A percentile compares a stretch with the other conserved stretches of the same genome.
phyloP scores from a whole-genome alignment of 2,888 invertebrate genomes.

The Hetaerina titia region DNA sequence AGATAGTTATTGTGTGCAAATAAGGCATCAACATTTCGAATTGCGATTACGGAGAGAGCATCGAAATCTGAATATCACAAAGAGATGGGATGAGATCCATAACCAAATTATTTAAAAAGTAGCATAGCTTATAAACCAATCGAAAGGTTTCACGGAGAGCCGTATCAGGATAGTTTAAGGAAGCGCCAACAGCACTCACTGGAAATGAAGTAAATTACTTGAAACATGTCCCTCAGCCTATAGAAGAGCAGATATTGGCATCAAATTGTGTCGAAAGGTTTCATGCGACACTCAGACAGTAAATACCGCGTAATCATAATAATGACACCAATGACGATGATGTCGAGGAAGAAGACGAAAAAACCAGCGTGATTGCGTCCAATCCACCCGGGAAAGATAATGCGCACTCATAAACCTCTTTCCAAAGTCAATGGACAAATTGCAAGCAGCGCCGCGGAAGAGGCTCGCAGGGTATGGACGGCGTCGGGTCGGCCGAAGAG shows the following conservation, averaged over 20 bases:
- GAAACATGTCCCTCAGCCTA: background rate
- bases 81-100: too few relatives aligned
- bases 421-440: conserved; percentile 32
- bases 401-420: conserved; percentile 14
- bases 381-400: conserved; percentile 32
- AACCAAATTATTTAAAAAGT: too few relatives aligned
- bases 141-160: too few relatives aligned
- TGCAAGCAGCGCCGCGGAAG: background rate
- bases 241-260: background rate
- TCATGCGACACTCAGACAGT: background rate
- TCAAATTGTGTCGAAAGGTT: background rate
- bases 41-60: too few relatives aligned
- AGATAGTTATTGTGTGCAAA: too few relatives aligned
- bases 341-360: conserved; percentile 18
- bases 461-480: background rate
- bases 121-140: too few relatives aligned
- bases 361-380: background rate
- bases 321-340: background rate
- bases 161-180: too few relatives aligned
- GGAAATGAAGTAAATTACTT: background rate
- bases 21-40: too few relatives aligned
- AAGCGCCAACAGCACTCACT: too few relatives aligned
- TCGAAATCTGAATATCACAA: too few relatives aligned
- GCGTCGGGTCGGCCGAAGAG: background rate
- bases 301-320: background rate